Conservation (phyloP, 1,140 invertebrate genomes). For the Streblospio benedicti region DNA sequence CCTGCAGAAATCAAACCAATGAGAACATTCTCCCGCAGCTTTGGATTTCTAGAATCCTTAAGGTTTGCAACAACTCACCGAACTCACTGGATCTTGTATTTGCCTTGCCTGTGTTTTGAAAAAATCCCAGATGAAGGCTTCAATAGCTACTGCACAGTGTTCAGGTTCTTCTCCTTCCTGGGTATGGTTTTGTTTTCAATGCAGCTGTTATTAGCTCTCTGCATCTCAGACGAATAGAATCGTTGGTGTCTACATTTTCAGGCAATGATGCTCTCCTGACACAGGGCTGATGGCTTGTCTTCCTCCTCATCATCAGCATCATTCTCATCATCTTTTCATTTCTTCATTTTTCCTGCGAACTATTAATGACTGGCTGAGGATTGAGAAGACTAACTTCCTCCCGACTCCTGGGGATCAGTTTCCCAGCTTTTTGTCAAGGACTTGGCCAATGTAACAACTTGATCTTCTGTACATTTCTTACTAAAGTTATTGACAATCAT, state of each 20-base stretch:
- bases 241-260: conserved; percentile 64
- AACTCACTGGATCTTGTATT: conserved; percentile 99
- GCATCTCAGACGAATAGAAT: conserved; percentile 86
- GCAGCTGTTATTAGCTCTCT: conserved; percentile 76
- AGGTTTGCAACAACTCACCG: conserved; percentile 90
- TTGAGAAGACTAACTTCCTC: no score
- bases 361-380: no score
- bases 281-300: no score
- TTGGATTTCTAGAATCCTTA: conserved; percentile 91
- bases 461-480: conserved; percentile 89
- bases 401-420: no score
- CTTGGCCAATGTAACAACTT: conserved; percentile 86
- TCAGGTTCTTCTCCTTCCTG: no score
- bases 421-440: conserved; percentile 97
- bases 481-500: conserved; percentile 96
- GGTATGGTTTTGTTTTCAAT: conserved; percentile 54
- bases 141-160: no score
- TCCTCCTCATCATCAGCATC: no score
- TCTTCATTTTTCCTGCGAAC: no score
- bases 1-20: conserved; percentile 76
- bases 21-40: conserved; percentile 84
- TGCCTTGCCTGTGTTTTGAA: conserved; percentile 96
- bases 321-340: no score
- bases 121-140: conserved; percentile 92
- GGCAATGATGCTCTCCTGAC: no score